phyloP scores from a whole-genome alignment of 2,113 vertebrate genomes.

The Dicaeum eximium region DNA sequence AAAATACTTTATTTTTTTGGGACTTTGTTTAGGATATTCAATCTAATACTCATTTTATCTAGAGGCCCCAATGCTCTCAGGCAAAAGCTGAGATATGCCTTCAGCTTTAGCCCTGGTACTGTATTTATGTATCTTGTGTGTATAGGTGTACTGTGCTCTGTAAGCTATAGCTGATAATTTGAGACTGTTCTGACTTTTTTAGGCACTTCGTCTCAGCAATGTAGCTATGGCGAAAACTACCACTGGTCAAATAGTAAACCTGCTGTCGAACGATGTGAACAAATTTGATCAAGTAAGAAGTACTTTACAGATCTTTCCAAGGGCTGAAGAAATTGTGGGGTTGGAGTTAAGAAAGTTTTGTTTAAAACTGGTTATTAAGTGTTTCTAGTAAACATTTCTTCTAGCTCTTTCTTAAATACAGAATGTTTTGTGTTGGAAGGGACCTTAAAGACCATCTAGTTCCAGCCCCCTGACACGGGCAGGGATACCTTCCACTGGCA shows the following conservation, averaged over 20 bases:
- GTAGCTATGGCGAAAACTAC: constrained; percentile 89
- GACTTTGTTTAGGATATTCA: neutral
- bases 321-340: neutral
- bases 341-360: neutral
- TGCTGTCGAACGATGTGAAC: constrained; percentile 95
- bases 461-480: neutral
- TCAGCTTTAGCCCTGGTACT: neutral
- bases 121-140: neutral
- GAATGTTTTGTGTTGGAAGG: neutral
- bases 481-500: neutral
- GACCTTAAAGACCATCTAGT: neutral
- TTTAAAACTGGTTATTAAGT: neutral
- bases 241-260: constrained; percentile 95
- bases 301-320: neutral
- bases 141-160: neutral
- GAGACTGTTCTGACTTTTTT: neutral
- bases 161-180: neutral
- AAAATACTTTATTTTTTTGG: neutral
- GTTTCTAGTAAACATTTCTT: neutral
- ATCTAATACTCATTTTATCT: neutral
- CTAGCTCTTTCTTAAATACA: neutral
- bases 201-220: constrained; percentile 90
- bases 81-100: neutral
- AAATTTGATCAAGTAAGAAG: constrained; percentile 89
- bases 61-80: neutral